phyloP scores from a whole-genome alignment of 2,113 vertebrate genomes.

The Henicopernis longicauda region DNA sequence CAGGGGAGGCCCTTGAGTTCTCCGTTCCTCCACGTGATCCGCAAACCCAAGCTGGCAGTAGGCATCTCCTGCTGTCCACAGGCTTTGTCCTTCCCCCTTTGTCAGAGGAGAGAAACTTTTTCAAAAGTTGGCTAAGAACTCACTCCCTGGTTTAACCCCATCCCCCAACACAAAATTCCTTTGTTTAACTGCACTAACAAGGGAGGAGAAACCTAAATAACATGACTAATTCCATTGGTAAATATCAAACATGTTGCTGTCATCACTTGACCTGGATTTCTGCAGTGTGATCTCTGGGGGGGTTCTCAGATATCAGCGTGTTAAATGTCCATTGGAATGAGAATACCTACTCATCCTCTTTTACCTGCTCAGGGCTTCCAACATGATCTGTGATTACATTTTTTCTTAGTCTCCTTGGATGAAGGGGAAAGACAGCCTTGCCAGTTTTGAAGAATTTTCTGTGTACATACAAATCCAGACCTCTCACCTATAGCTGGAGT shows the following conservation, averaged over 20 bases:
- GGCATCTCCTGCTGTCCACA: neutral
- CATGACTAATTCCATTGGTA: neutral
- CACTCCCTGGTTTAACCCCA: neutral
- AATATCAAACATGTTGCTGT: neutral
- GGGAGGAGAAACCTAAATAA: neutral
- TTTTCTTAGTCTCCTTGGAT: neutral
- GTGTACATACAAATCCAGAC: neutral
- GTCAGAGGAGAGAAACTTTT: neutral
- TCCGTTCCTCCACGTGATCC: fast-evolving
- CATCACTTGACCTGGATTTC: neutral
- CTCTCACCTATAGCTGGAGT: neutral
- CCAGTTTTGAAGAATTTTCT: neutral
- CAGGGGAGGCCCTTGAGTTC: neutral
- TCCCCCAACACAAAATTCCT: neutral
- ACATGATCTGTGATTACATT: neutral
- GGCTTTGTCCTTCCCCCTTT: neutral
- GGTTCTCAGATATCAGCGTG: neutral
- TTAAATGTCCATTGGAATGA: neutral
- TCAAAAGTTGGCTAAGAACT: neutral
- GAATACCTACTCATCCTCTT: neutral
- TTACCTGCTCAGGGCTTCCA: neutral
- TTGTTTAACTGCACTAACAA: neutral
- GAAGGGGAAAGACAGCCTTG: neutral
- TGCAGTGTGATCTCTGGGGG: neutral
- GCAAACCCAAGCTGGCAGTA: neutral